Conservation (phyloP, 2,113 vertebrate species). For the Turnix velox region DNA sequence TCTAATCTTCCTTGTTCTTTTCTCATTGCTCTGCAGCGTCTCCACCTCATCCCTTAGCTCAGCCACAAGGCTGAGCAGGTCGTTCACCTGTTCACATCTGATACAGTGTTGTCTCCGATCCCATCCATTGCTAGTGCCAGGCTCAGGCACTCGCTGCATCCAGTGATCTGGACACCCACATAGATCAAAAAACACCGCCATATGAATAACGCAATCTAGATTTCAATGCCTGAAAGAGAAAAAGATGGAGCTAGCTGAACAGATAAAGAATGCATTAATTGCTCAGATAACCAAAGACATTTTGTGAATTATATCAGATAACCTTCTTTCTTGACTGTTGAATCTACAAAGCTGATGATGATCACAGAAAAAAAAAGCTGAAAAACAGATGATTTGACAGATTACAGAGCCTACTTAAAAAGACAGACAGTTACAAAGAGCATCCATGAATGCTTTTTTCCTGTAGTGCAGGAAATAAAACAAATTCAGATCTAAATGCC, state of each 20-base stretch:
- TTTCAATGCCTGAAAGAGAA: background rate
- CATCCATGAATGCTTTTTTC: accelerated
- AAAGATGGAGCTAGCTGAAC: background rate
- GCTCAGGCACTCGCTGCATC: too few species aligned
- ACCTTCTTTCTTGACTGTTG: background rate
- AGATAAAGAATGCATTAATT: background rate
- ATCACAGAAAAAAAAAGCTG: background rate
- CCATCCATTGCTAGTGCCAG: too few species aligned
- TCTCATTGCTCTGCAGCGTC: too few species aligned
- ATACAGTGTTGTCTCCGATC: too few species aligned
- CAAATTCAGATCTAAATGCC: background rate
- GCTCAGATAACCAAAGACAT: background rate
- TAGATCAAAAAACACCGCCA: background rate
- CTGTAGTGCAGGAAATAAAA: background rate
- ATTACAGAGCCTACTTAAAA: background rate
- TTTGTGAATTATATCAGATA: background rate
- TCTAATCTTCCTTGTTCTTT: too few species aligned
- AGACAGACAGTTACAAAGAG: background rate
- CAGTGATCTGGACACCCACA: too few species aligned
- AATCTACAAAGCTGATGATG: background rate
- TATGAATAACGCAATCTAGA: background rate
- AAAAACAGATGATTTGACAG: background rate
- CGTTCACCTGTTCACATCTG: too few species aligned
- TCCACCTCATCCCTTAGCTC: too few species aligned
- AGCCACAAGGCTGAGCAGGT: too few species aligned